Evolutionary conservation across 1,140 invertebrate genomes (phyloP), one percentile per base, ranked within the genome.

Genomic region (Belonocnema kinseyi): DNA sequence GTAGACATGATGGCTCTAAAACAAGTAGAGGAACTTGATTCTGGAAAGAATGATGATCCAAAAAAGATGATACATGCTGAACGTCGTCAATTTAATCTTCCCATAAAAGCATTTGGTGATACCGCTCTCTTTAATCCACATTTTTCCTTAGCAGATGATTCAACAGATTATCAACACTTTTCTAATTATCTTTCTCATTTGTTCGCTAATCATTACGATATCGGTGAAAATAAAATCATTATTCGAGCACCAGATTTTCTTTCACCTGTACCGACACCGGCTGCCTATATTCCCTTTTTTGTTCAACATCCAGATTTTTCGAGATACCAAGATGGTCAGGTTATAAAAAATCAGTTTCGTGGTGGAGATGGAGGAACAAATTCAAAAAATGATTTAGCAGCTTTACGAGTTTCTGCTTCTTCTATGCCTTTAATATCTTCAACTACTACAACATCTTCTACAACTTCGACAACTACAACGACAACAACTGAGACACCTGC

Each of bases 401-500:
- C 26, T 40, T 33, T 66, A 8, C 33, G 40, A 56, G 17, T 13
- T 17, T n/a, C 17, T 12, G 61, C 26, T 46, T 0, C 33, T 40
- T 16, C 26, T 16, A 40, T 16, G 40, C 61, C 58, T 14, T 3
- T 12, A 26, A 21, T 61, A 40, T 16, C 58, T 26, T 61, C 58
- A 4, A 13, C 26, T 13, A 11, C 58, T 12, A 6, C 21, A 3
- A 26, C 26, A 61, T 6, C 58, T 14, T 19, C 21, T 5, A 26
- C 26, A 13, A 26, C 58, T 33, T 61, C 61, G 7, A 21, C 26
- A 61, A 13, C 58, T 11, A 46, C 40, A 46, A 46, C 40, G 12
- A 70, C 72, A 13, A 75, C 21, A 2, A 16, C 70, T 3, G 76
- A 77, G 66, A 14, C 73, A 2, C 10, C 71, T n/a, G n/a, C 13